A percentile compares a stretch with the other conserved stretches of the same genome.
Conservation (phyloP, 23 tunicate genomes). For the Trididemnum clinides region DNA sequence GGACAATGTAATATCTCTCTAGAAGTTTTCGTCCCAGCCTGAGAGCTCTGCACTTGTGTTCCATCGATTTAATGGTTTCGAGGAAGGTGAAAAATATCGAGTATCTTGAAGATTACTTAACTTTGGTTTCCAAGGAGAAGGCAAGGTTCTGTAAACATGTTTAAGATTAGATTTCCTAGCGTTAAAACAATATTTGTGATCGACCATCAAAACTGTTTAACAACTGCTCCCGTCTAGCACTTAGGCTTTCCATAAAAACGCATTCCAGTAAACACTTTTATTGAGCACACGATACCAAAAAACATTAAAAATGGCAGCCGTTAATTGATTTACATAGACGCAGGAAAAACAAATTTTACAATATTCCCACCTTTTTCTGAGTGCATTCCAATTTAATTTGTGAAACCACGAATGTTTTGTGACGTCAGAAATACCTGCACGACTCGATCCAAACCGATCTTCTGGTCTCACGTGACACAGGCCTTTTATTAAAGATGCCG, state of each 20-base stretch:
- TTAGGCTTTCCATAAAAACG: too few species aligned
- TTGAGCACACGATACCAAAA: not conserved
- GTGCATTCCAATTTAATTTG: conserved; percentile 51
- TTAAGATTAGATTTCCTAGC: not conserved
- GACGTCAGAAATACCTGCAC: conserved; percentile 49
- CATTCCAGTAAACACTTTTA: too few species aligned
- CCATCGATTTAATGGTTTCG: not conserved
- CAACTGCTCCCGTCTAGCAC: too few species aligned
- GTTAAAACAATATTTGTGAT: too few species aligned
- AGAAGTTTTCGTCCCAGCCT: conserved; percentile 45
- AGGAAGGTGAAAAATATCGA: conserved; percentile 9
- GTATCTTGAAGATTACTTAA: conserved; percentile 2
- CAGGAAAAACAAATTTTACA: not conserved
- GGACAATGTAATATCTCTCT: too few species aligned
- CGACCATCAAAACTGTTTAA: too few species aligned
- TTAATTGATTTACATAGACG: not conserved
- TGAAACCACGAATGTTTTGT: conserved; percentile 55
- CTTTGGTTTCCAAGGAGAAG: conserved; percentile 46
- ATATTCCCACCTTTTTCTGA: conserved; percentile 37
- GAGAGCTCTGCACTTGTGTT: conserved; percentile 18
- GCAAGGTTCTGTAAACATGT: conserved; percentile 16
- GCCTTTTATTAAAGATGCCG: not conserved
- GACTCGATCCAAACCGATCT: conserved; percentile 55
- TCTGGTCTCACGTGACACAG: conserved; percentile 55
- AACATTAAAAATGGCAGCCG: not conserved